Percentiles rank a stretch among this genome's conserved stretches.
phyloP scores from a whole-genome alignment of 2,113 vertebrate species.

The Dermatemys mawii region DNA sequence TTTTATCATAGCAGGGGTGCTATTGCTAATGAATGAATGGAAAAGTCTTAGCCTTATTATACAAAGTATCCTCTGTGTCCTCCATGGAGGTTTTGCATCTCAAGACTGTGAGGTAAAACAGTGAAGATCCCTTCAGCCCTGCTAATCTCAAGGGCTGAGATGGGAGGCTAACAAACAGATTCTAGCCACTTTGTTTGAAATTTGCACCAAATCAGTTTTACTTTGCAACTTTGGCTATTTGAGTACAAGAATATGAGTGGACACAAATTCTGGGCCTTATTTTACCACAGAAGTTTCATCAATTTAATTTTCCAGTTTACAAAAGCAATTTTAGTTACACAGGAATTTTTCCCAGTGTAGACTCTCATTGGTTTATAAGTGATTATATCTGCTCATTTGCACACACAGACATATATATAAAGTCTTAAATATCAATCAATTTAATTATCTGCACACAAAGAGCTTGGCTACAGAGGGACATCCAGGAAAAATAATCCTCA shows the following conservation, averaged over 20 bases:
- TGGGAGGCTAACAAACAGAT: not conserved
- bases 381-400: not conserved
- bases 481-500: not conserved
- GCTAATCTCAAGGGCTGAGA: not conserved
- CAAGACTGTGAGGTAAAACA: accelerated
- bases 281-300: not conserved
- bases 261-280: not conserved
- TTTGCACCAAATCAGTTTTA: not conserved
- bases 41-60: not conserved
- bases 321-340: accelerated
- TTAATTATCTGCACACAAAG: too few relatives aligned
- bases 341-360: not conserved
- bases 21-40: not conserved
- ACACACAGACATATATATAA: not conserved
- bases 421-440: too few relatives aligned
- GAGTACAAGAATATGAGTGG: not conserved
- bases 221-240: not conserved
- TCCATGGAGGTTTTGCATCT: not conserved
- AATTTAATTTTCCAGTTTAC: not conserved
- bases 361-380: not conserved
- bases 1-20: not conserved
- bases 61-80: not conserved
- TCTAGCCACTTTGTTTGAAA: not conserved
- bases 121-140: not conserved
- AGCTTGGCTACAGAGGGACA: not conserved